Evolutionary conservation across 2,888 invertebrate species (phyloP).

Genomic region (Biston stratarius): DNA sequence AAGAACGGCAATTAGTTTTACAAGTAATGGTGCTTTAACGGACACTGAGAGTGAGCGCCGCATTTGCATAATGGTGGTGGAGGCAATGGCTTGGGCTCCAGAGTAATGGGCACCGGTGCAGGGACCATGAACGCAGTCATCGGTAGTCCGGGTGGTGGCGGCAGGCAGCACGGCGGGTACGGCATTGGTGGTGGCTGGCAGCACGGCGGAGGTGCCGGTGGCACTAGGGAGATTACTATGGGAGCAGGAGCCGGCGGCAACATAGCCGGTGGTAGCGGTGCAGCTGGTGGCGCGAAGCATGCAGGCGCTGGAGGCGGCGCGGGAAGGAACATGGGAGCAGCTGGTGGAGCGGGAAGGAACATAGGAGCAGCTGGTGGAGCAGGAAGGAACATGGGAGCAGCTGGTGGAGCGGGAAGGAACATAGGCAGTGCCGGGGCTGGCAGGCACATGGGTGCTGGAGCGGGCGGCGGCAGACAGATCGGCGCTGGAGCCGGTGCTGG

Average conservation of each 20-base stretch:
- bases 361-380: constrained; percentile 45
- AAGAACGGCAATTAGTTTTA: neutral
- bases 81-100: constrained; percentile 73
- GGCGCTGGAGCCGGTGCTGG: constrained; percentile 33
- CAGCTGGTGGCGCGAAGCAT: constrained; percentile 41
- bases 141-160: constrained; percentile 62
- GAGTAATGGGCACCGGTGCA: constrained; percentile 70
- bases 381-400: constrained; percentile 35
- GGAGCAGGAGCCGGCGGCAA: constrained; percentile 53
- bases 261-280: constrained; percentile 31
- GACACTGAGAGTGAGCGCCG: neutral
- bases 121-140: constrained; percentile 76
- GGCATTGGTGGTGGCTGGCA: constrained; percentile 51
- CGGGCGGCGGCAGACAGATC: constrained; percentile 8
- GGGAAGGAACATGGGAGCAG: constrained; percentile 40
- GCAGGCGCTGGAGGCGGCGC: constrained; percentile 49
- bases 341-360: constrained; percentile 41
- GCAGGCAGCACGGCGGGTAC: constrained; percentile 47
- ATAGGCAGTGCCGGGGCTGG: constrained; percentile 10
- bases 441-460: constrained; percentile 8
- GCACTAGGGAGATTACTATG: constrained; percentile 63
- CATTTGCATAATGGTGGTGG: constrained; percentile 44
- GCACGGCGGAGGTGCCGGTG: constrained; percentile 56
- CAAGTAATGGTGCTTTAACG: constrained; percentile 1
- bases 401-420: constrained; percentile 45